Evolutionary conservation across 2,888 invertebrate species (phyloP).

Genomic region (Plusia festucae): DNA sequence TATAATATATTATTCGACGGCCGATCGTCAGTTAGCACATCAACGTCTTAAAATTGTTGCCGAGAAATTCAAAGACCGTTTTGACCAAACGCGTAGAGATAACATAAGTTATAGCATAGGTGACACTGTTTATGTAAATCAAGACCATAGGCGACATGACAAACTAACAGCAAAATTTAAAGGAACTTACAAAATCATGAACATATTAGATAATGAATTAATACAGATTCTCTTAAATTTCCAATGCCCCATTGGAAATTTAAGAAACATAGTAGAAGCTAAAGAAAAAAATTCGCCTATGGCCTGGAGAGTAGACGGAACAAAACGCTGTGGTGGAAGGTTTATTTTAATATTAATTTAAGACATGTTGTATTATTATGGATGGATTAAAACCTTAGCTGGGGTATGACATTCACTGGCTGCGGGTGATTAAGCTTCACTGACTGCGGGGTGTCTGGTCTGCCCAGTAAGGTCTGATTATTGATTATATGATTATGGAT

Average conservation of each 20-base stretch:
- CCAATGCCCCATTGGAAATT: too few species aligned
- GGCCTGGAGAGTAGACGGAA: constrained; percentile 21
- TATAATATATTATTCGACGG: too few species aligned
- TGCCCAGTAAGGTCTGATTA: not conserved
- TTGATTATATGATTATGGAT: constrained; percentile 1
- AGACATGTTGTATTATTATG: not conserved
- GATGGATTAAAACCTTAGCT: not conserved
- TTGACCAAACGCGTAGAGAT: too few species aligned
- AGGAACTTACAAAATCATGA: constrained; percentile 3
- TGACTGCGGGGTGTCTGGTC: not conserved
- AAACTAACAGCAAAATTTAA: too few species aligned
- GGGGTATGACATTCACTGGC: not conserved
- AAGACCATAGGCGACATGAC: too few species aligned
- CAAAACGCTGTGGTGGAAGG: not conserved
- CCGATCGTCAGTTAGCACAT: too few species aligned
- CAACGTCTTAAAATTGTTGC: too few species aligned
- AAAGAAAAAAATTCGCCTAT: constrained; percentile 22
- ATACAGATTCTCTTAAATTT: constrained; percentile 7
- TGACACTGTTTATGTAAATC: too few species aligned
- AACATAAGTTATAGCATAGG: too few species aligned
- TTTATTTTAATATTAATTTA: too few species aligned
- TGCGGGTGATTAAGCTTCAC: constrained; percentile 1
- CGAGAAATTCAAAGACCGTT: too few species aligned
- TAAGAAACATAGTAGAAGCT: constrained; percentile 10
- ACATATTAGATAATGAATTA: constrained; percentile 18